Evolutionary conservation across 2,888 invertebrate species (phyloP), one percentile per base, ranked within the genome.

Genomic region (Spicauda simplicius): DNA sequence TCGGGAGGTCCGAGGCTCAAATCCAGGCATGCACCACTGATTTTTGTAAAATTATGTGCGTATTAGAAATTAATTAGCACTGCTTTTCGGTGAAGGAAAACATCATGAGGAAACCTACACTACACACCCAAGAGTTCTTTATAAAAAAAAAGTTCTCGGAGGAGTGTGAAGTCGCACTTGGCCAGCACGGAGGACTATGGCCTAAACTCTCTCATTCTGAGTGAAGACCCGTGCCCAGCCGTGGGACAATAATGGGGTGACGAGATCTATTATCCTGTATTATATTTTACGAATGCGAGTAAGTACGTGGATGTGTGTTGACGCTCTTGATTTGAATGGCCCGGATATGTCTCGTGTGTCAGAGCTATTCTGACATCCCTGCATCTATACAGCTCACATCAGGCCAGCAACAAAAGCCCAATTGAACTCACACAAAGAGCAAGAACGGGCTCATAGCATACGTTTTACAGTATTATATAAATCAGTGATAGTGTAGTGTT

Each of bases 341-440:
- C 45, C 45, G 45, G 45, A 45, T 45, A 6, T 45, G n/a, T 45
- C 41, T 14, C 12, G 45, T 41, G 41, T 3, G 25, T 25, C 25
- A 25, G 41, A 41, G 1, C 0, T 33, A 33, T 33, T 10, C 41
- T 41, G 41, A 41, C 41, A 12, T 11, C 37, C 14, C 41, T 5
- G 45, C 45, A 45, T 45, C n/a, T n/a, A n/a, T 45, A 45, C n/a
- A n/a, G 45, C n/a, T n/a, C 45, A 45, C n/a, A 45, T n/a, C n/a
- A 12, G 37, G 37, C 45, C 14, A n/a, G n/a, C 45, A n/a, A 45
- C 45, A 45, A 45, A 45, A 45, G 45, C n/a, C 45, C 45, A 45
- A 45, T 45, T 45, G 45, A n/a, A 5, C n/a, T 11, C n/a, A n/a
- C 45, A 45, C 5, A 14, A n/a, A 45, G n/a, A 45, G n/a, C 2